Evolutionary conservation across 2,888 invertebrate species (phyloP).

Genomic region (Drosophila suboccidentalis): DNA sequence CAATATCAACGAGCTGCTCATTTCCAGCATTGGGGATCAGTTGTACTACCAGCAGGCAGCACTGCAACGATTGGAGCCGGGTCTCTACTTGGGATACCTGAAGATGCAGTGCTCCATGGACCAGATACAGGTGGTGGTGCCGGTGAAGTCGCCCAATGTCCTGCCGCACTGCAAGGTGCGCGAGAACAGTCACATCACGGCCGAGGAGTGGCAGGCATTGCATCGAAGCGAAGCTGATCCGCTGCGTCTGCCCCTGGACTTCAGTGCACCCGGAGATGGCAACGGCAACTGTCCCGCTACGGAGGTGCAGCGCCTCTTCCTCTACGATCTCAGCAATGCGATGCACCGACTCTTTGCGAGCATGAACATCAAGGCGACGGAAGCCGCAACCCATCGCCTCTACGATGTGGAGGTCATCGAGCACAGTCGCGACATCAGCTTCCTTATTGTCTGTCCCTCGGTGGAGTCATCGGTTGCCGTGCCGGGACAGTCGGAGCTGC

Average conservation of each 20-base stretch:
- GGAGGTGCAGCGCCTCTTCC: constrained; percentile 93
- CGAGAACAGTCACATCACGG: constrained; percentile 98
- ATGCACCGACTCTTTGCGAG: constrained; percentile 91
- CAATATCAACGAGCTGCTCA: constrained; percentile 93
- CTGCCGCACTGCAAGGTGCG: constrained; percentile 97
- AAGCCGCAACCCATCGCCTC: constrained; percentile 91
- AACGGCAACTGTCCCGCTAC: constrained; percentile 86
- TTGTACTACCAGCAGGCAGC: constrained; percentile 90
- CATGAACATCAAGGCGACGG: constrained; percentile 91
- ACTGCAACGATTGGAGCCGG: constrained; percentile 92
- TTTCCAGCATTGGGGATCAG: constrained; percentile 94
- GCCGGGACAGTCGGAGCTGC: constrained; percentile 93
- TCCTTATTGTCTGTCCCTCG: constrained; percentile 96
- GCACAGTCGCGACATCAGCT: constrained; percentile 95
- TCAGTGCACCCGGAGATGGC: constrained; percentile 69
- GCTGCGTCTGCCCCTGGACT: constrained; percentile 76
- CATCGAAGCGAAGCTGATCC: constrained; percentile 86
- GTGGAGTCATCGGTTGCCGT: constrained; percentile 97
- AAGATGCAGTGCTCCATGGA: constrained; percentile 99
- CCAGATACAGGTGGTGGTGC: constrained; percentile 96
- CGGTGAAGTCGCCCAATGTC: constrained; percentile 96
- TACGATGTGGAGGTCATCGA: constrained; percentile 98
- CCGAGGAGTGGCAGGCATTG: constrained; percentile 98
- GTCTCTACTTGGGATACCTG: constrained; percentile 97
- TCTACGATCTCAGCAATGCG: constrained; percentile 91